Evolutionary conservation across 1,140 invertebrate species (phyloP).

Genomic region (Meteorus sp.): DNA sequence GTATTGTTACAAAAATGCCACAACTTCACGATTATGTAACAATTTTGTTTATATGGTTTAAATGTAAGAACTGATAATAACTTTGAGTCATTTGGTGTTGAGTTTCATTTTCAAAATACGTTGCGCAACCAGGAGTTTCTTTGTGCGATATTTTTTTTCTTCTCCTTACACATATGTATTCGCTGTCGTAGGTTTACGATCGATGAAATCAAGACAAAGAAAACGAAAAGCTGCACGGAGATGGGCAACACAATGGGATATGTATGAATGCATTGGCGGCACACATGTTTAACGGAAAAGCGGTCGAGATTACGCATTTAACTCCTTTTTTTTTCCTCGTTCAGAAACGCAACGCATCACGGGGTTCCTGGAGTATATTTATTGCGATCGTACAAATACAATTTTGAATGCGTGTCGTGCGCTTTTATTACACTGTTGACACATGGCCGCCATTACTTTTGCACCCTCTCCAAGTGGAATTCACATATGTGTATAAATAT

Average conservation of each 20-base stretch:
- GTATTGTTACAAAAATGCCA: no score
- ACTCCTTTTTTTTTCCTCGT: constrained; percentile 6
- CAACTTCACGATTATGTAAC: no score
- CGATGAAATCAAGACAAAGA: no score
- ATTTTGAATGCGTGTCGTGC: constrained; percentile 16
- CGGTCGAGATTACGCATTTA: neutral
- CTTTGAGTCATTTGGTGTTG: no score
- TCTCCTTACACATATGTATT: constrained; percentile 1
- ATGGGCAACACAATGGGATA: neutral
- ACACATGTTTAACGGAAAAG: neutral
- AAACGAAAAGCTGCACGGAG: neutral
- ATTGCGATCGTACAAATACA: constrained; percentile 12
- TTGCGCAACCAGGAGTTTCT: neutral
- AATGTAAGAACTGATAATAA: no score
- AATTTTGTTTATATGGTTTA: no score
- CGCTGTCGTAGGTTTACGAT: constrained; percentile 1
- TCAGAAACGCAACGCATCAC: neutral
- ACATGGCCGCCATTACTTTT: constrained; percentile 35
- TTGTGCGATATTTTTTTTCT: neutral
- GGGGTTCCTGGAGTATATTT: neutral
- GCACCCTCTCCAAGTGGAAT: constrained; percentile 32
- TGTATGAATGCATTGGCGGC: neutral
- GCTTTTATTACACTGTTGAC: constrained; percentile 39
- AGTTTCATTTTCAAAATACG: constrained; percentile 4
- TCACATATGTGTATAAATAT: no score